Evolutionary conservation across 2,113 vertebrate species (phyloP).

Genomic region (Oryzias curvinotus): DNA sequence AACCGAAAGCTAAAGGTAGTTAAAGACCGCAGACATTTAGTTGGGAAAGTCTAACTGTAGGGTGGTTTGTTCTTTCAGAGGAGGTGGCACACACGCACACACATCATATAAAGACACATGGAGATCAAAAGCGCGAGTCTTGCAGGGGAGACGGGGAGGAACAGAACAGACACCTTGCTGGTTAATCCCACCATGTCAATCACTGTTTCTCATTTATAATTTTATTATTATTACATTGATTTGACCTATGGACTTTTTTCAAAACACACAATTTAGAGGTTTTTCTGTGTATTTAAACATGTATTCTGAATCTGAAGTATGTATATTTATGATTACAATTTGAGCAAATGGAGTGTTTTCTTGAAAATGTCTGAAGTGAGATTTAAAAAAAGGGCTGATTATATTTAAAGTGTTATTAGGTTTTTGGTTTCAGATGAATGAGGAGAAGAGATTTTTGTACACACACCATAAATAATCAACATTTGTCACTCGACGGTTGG

Average conservation of each 20-base stretch:
- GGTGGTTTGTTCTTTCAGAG: neutral
- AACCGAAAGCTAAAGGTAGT: neutral
- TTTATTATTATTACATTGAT: neutral
- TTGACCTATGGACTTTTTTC: no score
- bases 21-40: neutral
- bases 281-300: no score
- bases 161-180: neutral
- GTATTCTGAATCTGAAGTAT: no score
- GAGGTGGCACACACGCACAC: neutral
- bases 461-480: conserved; percentile 29
- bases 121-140: neutral
- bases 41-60: neutral
- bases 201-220: neutral
- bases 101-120: neutral
- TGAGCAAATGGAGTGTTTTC: no score
- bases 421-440: conserved; percentile 6
- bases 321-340: no score
- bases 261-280: no score
- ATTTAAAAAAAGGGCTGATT: no score
- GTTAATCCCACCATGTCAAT: neutral
- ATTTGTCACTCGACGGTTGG: conserved; percentile 21
- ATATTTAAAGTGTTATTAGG: no score
- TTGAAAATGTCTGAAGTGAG: no score
- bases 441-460: neutral
- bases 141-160: neutral